Conservation (phyloP, 2,113 vertebrate species). For the Sula dactylatra region DNA sequence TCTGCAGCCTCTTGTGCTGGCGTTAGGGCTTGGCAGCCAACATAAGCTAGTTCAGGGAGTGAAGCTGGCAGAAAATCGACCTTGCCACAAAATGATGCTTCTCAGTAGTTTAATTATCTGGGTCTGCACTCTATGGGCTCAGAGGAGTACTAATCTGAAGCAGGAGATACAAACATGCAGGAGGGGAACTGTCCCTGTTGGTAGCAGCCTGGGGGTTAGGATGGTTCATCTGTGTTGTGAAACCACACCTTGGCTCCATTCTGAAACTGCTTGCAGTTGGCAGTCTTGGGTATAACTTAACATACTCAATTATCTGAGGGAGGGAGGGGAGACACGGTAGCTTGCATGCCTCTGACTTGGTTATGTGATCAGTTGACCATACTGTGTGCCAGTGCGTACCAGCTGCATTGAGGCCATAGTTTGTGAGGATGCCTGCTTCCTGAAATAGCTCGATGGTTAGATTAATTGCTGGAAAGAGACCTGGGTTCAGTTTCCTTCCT, state of each 20-base stretch:
- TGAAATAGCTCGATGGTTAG: background rate
- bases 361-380: background rate
- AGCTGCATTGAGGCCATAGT: background rate
- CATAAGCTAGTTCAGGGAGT: background rate
- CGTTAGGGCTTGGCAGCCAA: background rate
- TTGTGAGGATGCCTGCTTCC: background rate
- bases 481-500: background rate
- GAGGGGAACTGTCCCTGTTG: background rate
- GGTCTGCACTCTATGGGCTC: background rate
- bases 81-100: background rate
- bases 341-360: background rate
- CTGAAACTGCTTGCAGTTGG: background rate
- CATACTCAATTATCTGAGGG: background rate
- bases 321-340: background rate
- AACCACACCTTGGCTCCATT: background rate
- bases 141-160: background rate
- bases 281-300: background rate
- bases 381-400: background rate
- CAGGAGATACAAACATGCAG: background rate
- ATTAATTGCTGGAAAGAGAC: background rate
- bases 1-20: background rate
- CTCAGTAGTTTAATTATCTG: background rate
- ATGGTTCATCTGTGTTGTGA: background rate
- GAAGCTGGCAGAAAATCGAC: background rate
- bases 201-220: background rate